These are phyloP conservation scores for Epistrophella euchroma DNA, from an alignment of 2,888 invertebrate genomes.

Conservation along the genomic window DNA sequence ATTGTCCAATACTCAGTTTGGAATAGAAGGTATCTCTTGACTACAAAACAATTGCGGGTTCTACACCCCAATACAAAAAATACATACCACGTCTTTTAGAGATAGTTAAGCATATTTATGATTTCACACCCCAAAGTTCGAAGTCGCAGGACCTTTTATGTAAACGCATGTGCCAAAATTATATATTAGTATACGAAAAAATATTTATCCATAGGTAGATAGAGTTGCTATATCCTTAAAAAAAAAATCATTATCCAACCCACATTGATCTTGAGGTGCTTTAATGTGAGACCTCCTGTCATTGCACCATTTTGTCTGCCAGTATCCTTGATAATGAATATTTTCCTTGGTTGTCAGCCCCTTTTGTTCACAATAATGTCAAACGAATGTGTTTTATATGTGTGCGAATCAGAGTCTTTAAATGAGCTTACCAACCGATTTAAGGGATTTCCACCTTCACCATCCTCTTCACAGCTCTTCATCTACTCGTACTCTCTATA, in stretches of 20 bases:
- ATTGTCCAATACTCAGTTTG: too few relatives aligned
- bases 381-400: conserved; percentile 54
- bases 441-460: conserved; percentile 55
- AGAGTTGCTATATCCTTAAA: too few relatives aligned
- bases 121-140: too few relatives aligned
- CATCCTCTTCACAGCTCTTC: background rate
- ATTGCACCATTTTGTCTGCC: conserved; percentile 5
- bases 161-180: too few relatives aligned
- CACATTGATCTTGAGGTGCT: conserved; percentile 6
- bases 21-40: too few relatives aligned
- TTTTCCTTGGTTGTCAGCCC: conserved; percentile 31
- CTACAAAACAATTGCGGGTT: too few relatives aligned
- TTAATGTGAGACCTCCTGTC: conserved; percentile 13
- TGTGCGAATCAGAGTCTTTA: conserved; percentile 65
- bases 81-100: too few relatives aligned
- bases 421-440: conserved; percentile 68
- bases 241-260: background rate
- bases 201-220: too few relatives aligned
- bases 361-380: conserved; percentile 58
- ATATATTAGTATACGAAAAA: too few relatives aligned
- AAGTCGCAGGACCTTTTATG: too few relatives aligned
- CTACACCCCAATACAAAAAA: too few relatives aligned
- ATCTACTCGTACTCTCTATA: background rate
- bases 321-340: conserved; percentile 58
- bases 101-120: too few relatives aligned